Evolutionary conservation across 2,888 invertebrate species (phyloP), one percentile per base, ranked within the genome.

Genomic region (Griposia aprilina): DNA sequence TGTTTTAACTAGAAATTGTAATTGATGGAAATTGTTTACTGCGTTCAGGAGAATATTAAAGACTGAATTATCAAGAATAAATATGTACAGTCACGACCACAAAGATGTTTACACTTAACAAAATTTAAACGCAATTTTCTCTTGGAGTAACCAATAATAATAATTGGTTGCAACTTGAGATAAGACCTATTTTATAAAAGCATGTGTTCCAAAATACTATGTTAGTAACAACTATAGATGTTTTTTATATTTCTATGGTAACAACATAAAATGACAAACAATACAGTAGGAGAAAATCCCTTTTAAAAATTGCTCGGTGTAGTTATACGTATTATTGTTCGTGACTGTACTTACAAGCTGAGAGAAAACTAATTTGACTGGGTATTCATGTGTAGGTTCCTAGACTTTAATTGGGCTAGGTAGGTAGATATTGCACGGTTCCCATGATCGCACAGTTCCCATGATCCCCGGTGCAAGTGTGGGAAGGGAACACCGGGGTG

Each of bases 1-100:
- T 70, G 67, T 67, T 87, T 85, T 87, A 80, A 60, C 55, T 84
- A 75, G 85, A 87, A 85, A 57, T 87, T 73, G 77, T 78, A 30
- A 76, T 87, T 74, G 70, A 85, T 85, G 74, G 52, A 81, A 72
- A 84, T 84, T 78, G 67, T 72, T 55, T 15, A 23, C 15, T 2
- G 57, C 7, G 62, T 67, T 75, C 52, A 41, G 41, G 36, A 77
- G 84, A 87, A 70, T 83, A 59, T 15, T 45, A 73, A 84, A 70
- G 1, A 71, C 60, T 55, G 26, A 67, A 59, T 74, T 74, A 15
- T 36, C 4, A 15, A 36, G 15, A 48, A 55, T n/a, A 57, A 74
- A 26, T 36, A 36, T 23, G 8, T 50, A 15, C n/a, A 23, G 36
- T 62, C 36, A 36, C 7, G 3, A 7, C 7, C 63, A 3, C 30